Evolutionary conservation across 2,888 invertebrate genomes (phyloP), one percentile per base, ranked within the genome.

Genomic region (Machimus atricapillus): DNA sequence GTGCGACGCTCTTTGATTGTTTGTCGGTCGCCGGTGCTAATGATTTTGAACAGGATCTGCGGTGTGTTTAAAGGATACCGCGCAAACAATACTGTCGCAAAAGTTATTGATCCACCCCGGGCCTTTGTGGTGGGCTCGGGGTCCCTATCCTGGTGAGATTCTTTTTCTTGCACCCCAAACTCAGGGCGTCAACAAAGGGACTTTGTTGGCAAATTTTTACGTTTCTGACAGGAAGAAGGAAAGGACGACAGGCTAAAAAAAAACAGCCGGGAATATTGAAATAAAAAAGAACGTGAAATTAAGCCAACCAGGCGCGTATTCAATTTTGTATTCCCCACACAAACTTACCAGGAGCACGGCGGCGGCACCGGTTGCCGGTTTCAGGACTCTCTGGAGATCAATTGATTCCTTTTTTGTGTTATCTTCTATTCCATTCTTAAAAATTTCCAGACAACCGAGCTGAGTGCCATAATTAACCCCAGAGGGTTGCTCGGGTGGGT

Each of bases 1-100:
- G 19, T 19, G 4, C 12, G 66, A 12, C 23, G 66, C 66, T 34
- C 34, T 66, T 66, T 66, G 66, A 66, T 89, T 90, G 89, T 89
- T 90, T 90, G 90, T 90, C 90, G 90, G 90, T 90, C 90, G 90
- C 90, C 90, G 90, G 90, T 90, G 90, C 90, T 90, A 90, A 90
- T 91, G 90, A 91, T 90, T 90, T 90, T 89, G 90, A 90, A 90
- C 90, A 90, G 90, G 88, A 90, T 90, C 90, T 90, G 86, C 88
- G 89, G 90, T 90, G 89, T 90, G 89, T 89, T 90, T 88, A 89
- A 89, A 87, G 85, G 89, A 78, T 90, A 90, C 89, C 89, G 89
- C 90, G 90, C 90, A 90, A 85, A 74, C 46, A 85, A 85, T 74
- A 34, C 16, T 74, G 85, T 85, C 85, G 34, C 74, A 74, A 27